A percentile compares a stretch with the other conserved stretches of the same genome.
Conservation (phyloP, 2,113 vertebrate species). For the Rhadina sibilatrix region DNA sequence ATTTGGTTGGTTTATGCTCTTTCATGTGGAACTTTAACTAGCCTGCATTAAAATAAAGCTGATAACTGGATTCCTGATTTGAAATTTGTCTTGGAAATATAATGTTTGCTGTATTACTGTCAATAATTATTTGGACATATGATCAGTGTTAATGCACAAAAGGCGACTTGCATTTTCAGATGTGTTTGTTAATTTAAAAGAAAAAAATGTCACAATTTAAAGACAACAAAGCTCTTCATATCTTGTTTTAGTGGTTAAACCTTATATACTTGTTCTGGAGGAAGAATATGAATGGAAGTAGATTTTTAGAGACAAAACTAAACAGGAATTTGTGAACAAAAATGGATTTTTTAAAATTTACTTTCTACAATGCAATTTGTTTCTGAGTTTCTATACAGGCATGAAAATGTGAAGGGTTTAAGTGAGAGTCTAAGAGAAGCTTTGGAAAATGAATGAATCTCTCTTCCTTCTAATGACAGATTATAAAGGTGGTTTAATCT, state of each 20-base stretch:
- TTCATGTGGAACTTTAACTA: not conserved
- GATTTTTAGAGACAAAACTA: not conserved
- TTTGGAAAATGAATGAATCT: slow-evolving; percentile 15
- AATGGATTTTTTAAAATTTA: not conserved
- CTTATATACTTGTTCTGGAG: not conserved
- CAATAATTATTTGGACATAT: not conserved
- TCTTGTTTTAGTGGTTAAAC: not conserved
- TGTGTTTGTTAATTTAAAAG: not conserved
- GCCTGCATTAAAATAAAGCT: not conserved
- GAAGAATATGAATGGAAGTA: not conserved
- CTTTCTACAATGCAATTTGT: not conserved
- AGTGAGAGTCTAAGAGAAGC: slow-evolving; percentile 30
- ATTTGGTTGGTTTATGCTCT: not conserved
- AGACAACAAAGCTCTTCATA: not conserved
- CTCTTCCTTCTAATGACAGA: slow-evolving; percentile 49
- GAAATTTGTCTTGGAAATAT: not conserved
- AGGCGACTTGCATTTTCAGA: not conserved
- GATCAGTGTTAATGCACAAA: not conserved
- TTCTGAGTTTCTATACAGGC: not conserved
- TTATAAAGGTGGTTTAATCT: slow-evolving; percentile 74
- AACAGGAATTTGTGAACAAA: not conserved
- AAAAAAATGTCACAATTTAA: not conserved
- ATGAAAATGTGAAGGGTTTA: not conserved
- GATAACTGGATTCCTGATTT: not conserved
- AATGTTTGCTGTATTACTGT: not conserved